Evolutionary conservation across 1,140 invertebrate genomes (phyloP), one percentile per base, ranked within the genome.

Genomic region (Eciton burchellii): DNA sequence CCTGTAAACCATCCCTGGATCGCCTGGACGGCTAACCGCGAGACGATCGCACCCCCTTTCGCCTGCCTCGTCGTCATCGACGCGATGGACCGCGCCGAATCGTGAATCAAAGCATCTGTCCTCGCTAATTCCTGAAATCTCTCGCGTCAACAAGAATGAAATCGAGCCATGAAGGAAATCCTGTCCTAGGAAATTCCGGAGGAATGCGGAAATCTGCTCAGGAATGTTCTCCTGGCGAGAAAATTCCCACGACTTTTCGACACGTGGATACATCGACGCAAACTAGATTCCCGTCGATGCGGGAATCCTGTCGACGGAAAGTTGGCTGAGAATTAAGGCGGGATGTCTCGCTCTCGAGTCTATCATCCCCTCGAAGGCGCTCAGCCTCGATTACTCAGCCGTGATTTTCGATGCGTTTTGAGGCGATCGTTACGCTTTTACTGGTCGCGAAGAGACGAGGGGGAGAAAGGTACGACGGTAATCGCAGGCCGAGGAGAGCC

Each of bases 1-100:
- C 52, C 49, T 65, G 54, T 72, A 76, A 86, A 76, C 65, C 70
- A 83, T 45, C 57, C 62, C 49, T n/a, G n/a, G 62, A 85, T 85
- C 70, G 74, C 49, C 14, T 24, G 43, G 12, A 21, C 59, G 45
- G 29, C 5, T 45, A 43, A 45, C 8, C 26, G 19, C 66, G 59
- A 49, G 56, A 71, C 82, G 54, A 81, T 59, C 47, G 49, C 66
- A 35, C 35, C 63, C 65, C 56, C 65, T 81, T 83, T 60, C 35
- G 47, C 19, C 54, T 62, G 45, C 16, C 16, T 45, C 19, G 72
- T n/a, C n/a, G n/a, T n/a, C n/a, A n/a, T n/a, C 60, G 73, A 66
- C 12, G 24, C 43, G 29, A 76, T 35, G 29, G 9, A 2, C 66
- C 47, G 29, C 12, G 5, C 16, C 14, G 29, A 66, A 65, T 65